Base-by-base conservation (phyloP, 2,888 invertebrate species). In the Cheilosia grossa region DNA sequence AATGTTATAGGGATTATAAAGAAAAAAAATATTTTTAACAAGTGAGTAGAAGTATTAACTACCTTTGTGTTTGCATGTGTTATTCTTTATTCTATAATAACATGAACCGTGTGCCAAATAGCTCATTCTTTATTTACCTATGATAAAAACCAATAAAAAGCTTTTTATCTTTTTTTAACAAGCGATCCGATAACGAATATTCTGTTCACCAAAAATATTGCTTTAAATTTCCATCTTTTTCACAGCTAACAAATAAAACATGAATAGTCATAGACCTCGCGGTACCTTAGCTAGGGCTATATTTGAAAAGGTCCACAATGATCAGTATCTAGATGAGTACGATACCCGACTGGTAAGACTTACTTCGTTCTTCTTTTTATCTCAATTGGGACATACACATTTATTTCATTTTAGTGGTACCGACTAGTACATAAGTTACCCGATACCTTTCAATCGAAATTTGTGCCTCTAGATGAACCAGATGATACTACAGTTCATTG, bases 261-360 rank as follows among this genome's bases (percentile, higher is more conserved):
- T 90, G 91, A 89, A 88, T 64, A 87, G 87, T 66, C 90, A 90
- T 88, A 89, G 90, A 79, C 92, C 92, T 19, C 89, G 90, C 74
- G 91, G 92, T 21, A 90, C 91, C 2, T 86, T 92, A 74, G 92
- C 92, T 47, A 90, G 91, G 70, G 90, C 91, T 47, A 90, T 92
- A 66, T 91, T 91, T 77, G 90, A 91, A 67, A 92, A 92, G 87
- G 91, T 91, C 40, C 91, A 92, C 79, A 92, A 92, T 87, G 92
- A 92, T 82, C 89, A 90, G 79, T 90, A 90, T 87, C 87, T 92
- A 66, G 92, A 92, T 66, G 90, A 90, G 81, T 90, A 91, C 82
- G 92, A 92, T 87, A 92, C 90, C 33, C 89, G 89, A 87, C 87
- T 89, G 89, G 92, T 92, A 89, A 87, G 83, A 75, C 54, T 15